A percentile compares a stretch with the other conserved stretches of the same genome.
These are phyloP conservation scores for Megatriorchis doriae DNA, from an alignment of 2,113 vertebrate species.

Conservation along the genomic window DNA sequence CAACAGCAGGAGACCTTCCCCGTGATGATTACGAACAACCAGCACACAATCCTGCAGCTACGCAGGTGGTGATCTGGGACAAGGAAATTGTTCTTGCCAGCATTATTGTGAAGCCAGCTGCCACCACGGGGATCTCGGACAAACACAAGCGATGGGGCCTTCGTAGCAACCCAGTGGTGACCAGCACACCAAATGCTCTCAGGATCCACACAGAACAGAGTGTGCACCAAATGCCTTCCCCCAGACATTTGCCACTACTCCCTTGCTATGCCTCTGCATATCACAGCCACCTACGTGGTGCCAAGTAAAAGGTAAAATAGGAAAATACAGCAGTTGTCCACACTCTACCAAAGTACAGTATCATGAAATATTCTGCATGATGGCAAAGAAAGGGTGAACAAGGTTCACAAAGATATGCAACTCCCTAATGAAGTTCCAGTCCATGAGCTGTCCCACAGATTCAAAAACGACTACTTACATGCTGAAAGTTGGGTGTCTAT, in stretches of 20 bases:
- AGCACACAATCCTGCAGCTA: neutral
- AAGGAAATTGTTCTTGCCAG: neutral
- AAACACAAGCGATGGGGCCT: neutral
- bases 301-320: neutral
- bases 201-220: neutral
- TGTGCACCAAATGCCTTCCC: neutral
- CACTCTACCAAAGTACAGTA: fast-evolving
- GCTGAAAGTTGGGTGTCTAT: neutral
- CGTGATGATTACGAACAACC: neutral
- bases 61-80: neutral
- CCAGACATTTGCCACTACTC: neutral
- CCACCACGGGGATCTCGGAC: fast-evolving
- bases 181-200: neutral
- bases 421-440: neutral
- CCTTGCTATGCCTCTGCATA: neutral
- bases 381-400: neutral
- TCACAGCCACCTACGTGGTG: fast-evolving
- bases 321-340: neutral
- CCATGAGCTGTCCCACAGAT: neutral
- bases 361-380: neutral
- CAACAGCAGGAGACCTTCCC: neutral
- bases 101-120: neutral
- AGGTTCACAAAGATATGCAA: neutral
- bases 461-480: neutral
- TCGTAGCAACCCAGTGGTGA: neutral